Percentiles rank a stretch among this genome's conserved stretches.
Evolutionary conservation across 2,888 invertebrate genomes (phyloP).

Genomic region (Eupithecia subfuscata): DNA sequence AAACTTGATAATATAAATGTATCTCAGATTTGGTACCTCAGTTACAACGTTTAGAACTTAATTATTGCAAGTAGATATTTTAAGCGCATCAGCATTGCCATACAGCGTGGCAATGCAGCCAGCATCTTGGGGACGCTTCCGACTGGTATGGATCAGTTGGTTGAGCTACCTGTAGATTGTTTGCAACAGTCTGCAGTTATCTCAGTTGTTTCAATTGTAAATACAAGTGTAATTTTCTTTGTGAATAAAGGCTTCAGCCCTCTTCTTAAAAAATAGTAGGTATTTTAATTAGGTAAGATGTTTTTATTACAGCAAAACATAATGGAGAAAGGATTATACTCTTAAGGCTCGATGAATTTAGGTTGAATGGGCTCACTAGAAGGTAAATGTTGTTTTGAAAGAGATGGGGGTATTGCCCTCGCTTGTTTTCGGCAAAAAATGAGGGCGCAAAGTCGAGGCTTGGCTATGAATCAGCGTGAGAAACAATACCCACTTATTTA

Average conservation of each 20-base stretch:
- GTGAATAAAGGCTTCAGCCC: too few species aligned
- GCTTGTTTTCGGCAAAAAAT: slow-evolving; percentile 83
- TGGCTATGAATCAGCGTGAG: slow-evolving; percentile 80
- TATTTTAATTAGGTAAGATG: not conserved
- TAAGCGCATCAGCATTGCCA: too few species aligned
- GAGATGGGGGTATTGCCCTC: slow-evolving; percentile 80
- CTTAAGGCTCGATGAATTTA: slow-evolving; percentile 23
- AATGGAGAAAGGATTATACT: slow-evolving; percentile 26
- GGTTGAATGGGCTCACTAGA: slow-evolving; percentile 44
- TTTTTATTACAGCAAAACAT: not conserved
- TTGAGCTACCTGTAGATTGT: too few species aligned
- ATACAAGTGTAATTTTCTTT: too few species aligned
- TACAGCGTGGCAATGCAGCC: too few species aligned
- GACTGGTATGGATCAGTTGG: too few species aligned
- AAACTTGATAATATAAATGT: not conserved
- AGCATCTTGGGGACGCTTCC: too few species aligned
- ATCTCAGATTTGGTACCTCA: too few species aligned
- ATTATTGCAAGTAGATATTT: not conserved
- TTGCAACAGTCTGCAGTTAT: too few species aligned
- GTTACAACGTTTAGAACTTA: not conserved
- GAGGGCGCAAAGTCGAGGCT: slow-evolving; percentile 72
- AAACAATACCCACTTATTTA: slow-evolving; percentile 72
- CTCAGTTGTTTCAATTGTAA: too few species aligned
- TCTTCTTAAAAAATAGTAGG: too few species aligned
- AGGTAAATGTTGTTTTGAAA: slow-evolving; percentile 71